Evolutionary conservation across 2,797 vertebrate species (phyloP), one percentile per base, ranked within the genome.

Genomic region (Uromys caudimaculatus): DNA sequence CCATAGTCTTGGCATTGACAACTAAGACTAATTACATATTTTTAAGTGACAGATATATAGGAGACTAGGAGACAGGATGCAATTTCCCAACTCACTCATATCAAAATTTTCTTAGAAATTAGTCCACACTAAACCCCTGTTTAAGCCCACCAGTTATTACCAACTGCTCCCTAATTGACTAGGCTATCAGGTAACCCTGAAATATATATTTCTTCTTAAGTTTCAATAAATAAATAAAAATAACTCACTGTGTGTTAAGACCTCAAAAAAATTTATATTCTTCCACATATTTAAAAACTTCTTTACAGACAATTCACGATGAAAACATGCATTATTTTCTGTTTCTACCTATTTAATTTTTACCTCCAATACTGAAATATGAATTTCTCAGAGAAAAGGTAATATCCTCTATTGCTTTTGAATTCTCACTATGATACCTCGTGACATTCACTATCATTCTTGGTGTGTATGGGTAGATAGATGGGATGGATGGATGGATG

Each of bases 251-350:
- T 58, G 32, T 21, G 24, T 52, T 76, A 71, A 69, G 32, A 50
- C 23, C 71, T 93, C 71, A 87, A 88, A 87, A 88, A 84, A 32
- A 17, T 56, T 75, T 85, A 87, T 1, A 62, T 50, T 38, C 88
- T 89, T 91, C 44, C 6, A 41, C 0, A 77, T 29, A 54, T 50
- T 64, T 88, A 69, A 92, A 92, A 73, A 69, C 60, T 41, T 47
- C 35, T 86, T 95, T 76, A 56, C n/a, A 19, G 47, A 44, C 16
- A 90, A 17, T 35, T 64, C 1, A 0, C 35, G 7, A 64, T 56
- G n/a, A 35, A 79, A 89, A 79, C 52, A 91, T 67, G 16, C 24
- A 44, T 78, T 44, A 54, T 79, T 93, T 95, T 89, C 83, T 60
- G 11, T 47, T 13, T 88, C n/a, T 58, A 56, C 2, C 14, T 87